These are phyloP conservation scores for Corythornis cristatus DNA, from an alignment of 2,113 vertebrate species.

Conservation along the genomic window DNA sequence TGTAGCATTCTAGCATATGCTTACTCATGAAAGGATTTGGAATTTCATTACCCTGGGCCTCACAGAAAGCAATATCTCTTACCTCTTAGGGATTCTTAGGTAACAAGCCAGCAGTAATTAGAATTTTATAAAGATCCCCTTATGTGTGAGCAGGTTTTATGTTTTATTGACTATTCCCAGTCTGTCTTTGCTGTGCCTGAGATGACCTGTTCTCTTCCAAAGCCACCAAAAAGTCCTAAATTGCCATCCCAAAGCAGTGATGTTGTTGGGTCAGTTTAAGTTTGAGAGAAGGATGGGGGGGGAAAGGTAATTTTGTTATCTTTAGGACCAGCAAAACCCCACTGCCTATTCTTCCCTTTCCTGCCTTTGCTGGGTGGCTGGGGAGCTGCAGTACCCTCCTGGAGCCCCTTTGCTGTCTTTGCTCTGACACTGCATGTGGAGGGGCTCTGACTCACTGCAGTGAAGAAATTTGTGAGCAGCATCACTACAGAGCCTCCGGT, in stretches of 20 bases:
- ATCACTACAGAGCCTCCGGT: neutral
- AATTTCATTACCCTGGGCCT: constrained; percentile 6
- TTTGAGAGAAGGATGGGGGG: neutral
- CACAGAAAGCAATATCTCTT: neutral
- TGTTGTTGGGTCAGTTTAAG: neutral
- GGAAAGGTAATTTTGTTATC: neutral
- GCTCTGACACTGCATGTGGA: neutral
- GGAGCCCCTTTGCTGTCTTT: neutral
- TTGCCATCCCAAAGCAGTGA: fast-evolving
- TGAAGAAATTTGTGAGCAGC: neutral
- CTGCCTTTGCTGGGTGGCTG: neutral
- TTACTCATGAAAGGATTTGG: constrained; percentile 50
- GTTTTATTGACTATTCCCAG: constrained; percentile 6
- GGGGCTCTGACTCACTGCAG: neutral
- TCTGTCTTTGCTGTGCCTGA: neutral
- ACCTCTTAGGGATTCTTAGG: constrained; percentile 59
- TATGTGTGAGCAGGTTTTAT: constrained; percentile 11
- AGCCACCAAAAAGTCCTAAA: neutral
- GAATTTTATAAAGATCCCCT: constrained; percentile 42
- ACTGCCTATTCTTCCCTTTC: fast-evolving
- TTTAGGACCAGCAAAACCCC: neutral
- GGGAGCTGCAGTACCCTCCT: neutral
- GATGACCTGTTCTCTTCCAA: neutral
- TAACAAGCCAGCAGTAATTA: constrained; percentile 31
- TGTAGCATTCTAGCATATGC: neutral